These are phyloP conservation scores for Tuberolachnus salignus DNA, from an alignment of 2,888 invertebrate species.

Conservation along the genomic window DNA sequence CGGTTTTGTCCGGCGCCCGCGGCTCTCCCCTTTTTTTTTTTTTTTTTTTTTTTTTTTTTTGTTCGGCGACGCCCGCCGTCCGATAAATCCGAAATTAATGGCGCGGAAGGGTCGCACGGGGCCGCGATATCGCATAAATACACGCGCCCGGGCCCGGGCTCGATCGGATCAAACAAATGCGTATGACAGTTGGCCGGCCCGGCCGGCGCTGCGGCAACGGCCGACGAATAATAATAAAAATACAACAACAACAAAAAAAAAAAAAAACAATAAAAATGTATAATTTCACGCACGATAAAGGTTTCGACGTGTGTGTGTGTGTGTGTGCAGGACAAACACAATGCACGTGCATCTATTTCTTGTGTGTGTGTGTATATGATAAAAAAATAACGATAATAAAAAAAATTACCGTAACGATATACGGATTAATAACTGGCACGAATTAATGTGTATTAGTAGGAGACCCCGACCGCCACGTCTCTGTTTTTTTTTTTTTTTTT, in stretches of 20 bases:
- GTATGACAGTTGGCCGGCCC: conserved; percentile 11
- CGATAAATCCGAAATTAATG: conserved; percentile 43
- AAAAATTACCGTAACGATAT: not conserved
- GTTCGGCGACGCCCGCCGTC: not conserved
- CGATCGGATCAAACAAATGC: conserved; percentile 20
- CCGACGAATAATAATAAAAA: not conserved
- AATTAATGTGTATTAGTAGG: not conserved
- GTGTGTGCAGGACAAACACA: not conserved
- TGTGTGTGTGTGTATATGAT: not conserved
- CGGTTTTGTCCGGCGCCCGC: not conserved
- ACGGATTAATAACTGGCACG: not conserved
- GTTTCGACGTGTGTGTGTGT: not conserved
- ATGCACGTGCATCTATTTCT: not conserved
- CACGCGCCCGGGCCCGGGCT: not conserved
- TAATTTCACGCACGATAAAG: conserved; percentile 36
- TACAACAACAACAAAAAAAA: not conserved
- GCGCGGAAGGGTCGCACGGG: conserved; percentile 9
- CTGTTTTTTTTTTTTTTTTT: no score
- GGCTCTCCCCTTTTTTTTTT: no score
- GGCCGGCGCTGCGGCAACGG: conserved; percentile 1
- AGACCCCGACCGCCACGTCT: not conserved
- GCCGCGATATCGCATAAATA: not conserved
- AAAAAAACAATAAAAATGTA: conserved; percentile 9
- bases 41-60: no score
- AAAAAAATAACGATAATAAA: not conserved